Percentiles rank a stretch among this genome's conserved stretches.
Evolutionary conservation across 2,113 vertebrate species (phyloP).

Genomic region (Leptobrachium ailaonicum): DNA sequence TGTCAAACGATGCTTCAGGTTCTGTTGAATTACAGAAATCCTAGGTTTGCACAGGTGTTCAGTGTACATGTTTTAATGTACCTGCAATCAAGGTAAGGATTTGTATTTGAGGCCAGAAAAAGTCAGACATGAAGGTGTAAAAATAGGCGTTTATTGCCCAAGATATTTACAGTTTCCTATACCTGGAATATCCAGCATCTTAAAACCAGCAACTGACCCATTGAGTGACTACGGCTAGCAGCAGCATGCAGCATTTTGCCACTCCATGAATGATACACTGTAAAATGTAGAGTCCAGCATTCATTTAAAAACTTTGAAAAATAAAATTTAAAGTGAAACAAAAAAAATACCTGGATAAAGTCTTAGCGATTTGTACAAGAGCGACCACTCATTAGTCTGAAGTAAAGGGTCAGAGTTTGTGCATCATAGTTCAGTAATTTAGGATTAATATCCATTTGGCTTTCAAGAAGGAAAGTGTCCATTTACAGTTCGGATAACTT

Average conservation of each 20-base stretch:
- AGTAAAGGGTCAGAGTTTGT: too few species aligned
- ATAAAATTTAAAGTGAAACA: neutral
- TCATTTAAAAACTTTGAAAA: neutral
- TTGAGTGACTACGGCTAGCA: neutral
- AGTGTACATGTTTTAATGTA: too few species aligned
- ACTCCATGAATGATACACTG: neutral
- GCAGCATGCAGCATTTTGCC: neutral
- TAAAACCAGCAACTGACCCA: neutral
- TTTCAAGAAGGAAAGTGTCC: neutral
- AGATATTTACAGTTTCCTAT: neutral
- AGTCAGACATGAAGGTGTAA: neutral
- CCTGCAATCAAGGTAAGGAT: too few species aligned
- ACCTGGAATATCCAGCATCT: neutral
- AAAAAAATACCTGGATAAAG: too few species aligned
- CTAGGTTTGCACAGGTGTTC: too few species aligned
- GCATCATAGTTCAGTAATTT: neutral
- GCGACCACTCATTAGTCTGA: too few species aligned
- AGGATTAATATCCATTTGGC: neutral
- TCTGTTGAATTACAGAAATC: too few species aligned
- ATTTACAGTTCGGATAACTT: neutral
- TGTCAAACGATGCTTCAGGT: too few species aligned
- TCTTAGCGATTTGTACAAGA: too few species aligned
- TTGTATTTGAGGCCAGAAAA: too few species aligned
- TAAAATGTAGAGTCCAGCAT: neutral
- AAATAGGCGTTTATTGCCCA: conserved; percentile 39